Conservation (phyloP, 2,888 invertebrate species). For the Marronus borbonicus region DNA sequence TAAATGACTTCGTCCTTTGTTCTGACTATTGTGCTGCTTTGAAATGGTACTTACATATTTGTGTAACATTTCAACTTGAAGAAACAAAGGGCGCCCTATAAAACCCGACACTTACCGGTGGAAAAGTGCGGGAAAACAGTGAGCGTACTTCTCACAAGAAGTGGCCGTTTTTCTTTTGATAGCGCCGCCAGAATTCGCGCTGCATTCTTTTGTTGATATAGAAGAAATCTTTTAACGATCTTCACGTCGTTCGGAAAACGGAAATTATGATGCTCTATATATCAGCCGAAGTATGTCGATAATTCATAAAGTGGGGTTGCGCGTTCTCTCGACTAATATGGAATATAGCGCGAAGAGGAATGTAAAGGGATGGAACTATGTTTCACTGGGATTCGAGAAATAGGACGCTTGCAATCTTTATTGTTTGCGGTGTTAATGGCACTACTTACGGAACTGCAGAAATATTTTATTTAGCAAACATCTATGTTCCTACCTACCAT, state of each 20-base stretch:
- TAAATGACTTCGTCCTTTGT: too few relatives aligned
- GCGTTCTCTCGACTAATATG: not conserved
- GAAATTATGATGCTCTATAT: conserved; percentile 38
- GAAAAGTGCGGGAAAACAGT: conserved; percentile 41
- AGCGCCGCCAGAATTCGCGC: not conserved
- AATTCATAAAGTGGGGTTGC: not conserved
- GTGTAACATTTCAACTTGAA: not conserved
- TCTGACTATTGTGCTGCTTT: too few relatives aligned
- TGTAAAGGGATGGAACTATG: not conserved
- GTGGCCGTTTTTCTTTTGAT: conserved; percentile 29
- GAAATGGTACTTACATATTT: not conserved
- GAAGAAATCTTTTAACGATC: conserved; percentile 15
- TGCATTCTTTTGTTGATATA: conserved; percentile 6
- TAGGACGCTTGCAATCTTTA: not conserved
- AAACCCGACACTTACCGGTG: conserved; percentile 30
- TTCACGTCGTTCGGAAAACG: conserved; percentile 32
- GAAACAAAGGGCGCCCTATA: not conserved
- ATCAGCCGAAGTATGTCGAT: conserved; percentile 15
- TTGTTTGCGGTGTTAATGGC: not conserved
- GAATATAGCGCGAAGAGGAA: conserved; percentile 1
- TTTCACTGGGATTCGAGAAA: not conserved
- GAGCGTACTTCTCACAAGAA: conserved; percentile 37
- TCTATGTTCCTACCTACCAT: not conserved
- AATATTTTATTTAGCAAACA: not conserved
- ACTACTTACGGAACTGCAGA: not conserved